phyloP scores from a whole-genome alignment of 2,113 vertebrate genomes.

The Austrofundulus limnaeus region DNA sequence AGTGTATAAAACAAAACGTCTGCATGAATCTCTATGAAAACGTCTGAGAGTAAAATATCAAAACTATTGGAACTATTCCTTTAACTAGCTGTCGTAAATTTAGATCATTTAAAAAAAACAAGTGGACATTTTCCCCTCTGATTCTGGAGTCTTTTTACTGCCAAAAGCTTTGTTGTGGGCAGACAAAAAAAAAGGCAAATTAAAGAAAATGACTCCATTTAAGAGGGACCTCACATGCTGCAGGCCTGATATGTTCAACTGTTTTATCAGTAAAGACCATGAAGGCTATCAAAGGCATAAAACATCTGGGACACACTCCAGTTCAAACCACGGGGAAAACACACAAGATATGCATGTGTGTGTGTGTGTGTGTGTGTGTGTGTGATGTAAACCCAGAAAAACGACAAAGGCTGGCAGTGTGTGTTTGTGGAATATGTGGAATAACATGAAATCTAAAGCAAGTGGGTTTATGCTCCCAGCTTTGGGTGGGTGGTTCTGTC shows the following conservation, averaged over 20 bases:
- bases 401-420: slow-evolving; percentile 16
- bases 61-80: no score
- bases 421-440: no score
- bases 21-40: no score
- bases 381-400: slow-evolving; percentile 5
- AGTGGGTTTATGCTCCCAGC: slow-evolving; percentile 27
- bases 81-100: slow-evolving; percentile 8
- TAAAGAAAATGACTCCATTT: slow-evolving; percentile 15
- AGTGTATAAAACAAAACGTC: no score
- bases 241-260: slow-evolving; percentile 3
- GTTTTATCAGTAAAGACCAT: slow-evolving; percentile 13
- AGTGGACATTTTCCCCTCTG: slow-evolving; percentile 13
- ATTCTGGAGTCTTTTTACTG: slow-evolving; percentile 9
- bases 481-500: slow-evolving; percentile 19
- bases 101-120: slow-evolving; percentile 13
- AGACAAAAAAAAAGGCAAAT: slow-evolving; percentile 28
- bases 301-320: background rate
- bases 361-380: background rate
- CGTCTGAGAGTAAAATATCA: no score
- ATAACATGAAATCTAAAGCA: slow-evolving; percentile 16
- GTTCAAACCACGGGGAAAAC: slow-evolving; percentile 8
- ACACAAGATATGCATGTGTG: background rate
- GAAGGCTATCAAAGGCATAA: slow-evolving; percentile 6
- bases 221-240: background rate
- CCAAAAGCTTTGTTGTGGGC: slow-evolving; percentile 7